Conservation (phyloP, 2,113 vertebrate species). For the Pelvicachromis taeniatus region DNA sequence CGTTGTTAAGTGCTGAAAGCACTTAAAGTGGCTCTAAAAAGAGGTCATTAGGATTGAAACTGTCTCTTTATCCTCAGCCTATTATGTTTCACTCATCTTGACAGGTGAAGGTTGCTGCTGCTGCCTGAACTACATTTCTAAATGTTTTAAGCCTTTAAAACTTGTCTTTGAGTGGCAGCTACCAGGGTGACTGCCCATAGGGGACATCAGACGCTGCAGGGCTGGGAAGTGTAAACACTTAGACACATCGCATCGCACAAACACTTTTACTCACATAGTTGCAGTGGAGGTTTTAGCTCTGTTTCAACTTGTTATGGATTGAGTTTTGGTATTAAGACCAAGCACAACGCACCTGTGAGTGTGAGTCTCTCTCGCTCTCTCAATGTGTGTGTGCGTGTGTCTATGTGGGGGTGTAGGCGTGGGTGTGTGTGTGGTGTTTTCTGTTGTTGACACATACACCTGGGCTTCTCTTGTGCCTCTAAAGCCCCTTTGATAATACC, state of each 20-base stretch:
- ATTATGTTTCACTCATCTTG: slow-evolving; percentile 36
- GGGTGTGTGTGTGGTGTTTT: slow-evolving; percentile 4
- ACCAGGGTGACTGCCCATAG: slow-evolving; percentile 43
- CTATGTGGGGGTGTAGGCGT: background rate
- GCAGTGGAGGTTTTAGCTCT: slow-evolving; percentile 50
- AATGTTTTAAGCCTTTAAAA: slow-evolving; percentile 32
- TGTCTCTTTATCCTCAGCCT: background rate
- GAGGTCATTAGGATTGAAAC: background rate
- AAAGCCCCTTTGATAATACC: slow-evolving; percentile 32
- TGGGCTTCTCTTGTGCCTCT: slow-evolving; percentile 15
- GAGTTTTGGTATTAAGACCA: slow-evolving; percentile 51
- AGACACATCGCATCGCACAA: background rate
- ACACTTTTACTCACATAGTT: slow-evolving; percentile 15
- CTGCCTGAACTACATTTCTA: slow-evolving; percentile 11
- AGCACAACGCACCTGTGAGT: slow-evolving; percentile 65
- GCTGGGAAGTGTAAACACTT: slow-evolving; percentile 13
- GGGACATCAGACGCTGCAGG: slow-evolving; percentile 32
- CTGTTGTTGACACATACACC: slow-evolving; percentile 32
- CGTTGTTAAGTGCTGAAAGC: background rate
- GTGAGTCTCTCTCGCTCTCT: background rate
- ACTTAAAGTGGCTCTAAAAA: background rate
- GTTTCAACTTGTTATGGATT: slow-evolving; percentile 69
- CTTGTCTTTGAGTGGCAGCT: slow-evolving; percentile 48
- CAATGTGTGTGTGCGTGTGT: background rate
- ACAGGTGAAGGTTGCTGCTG: slow-evolving; percentile 40